Evolutionary conservation across 2,797 vertebrate genomes (phyloP), one percentile per base, ranked within the genome.

Genomic region (Harpagifer antarcticus): DNA sequence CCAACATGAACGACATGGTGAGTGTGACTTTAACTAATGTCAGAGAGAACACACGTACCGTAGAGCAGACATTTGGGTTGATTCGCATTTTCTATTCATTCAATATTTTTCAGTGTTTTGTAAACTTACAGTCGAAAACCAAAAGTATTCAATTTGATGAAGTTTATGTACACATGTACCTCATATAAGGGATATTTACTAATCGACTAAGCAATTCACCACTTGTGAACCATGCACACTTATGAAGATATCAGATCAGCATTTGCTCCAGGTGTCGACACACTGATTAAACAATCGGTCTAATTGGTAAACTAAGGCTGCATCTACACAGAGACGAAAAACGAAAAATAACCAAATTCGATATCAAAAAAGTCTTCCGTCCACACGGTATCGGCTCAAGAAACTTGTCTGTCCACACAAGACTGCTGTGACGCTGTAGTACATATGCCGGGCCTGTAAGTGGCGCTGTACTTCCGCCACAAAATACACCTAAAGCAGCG

Each of bases 1-100:
- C 95, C 80, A 99, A 96, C 91, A 99, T 99, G 98, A 97, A 98
- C 42, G 97, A 99, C 83, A 94, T 99, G 86, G 98, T 99, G 92
- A 94, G 90, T 10, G 9, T 53, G n/a, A 9, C 12, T 57, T 57
- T 65, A 44, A 0, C 20, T 10, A 7, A 27, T 17, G 1, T 63
- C 9, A n/a, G 17, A 62, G 33, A 33, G 33, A 14, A 3, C 50
- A 47, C 17, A 19, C 61, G 12, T 52, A 48, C 27, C 1, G 1
- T 15, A 50, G 1, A 57, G 42, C 13, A 55, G 48, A 27, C 4
- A 27, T 27, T 27, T 27, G 1, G 27, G 27, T 27, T 4, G 27
- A 27, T 27, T 5, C 27, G 27, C 27, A 27, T 27, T 27, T 27
- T 27, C 27, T 27, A 27, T 27, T 27, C 27, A 27, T 27, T 27